Evolutionary conservation across 2,113 vertebrate species (phyloP).

Genomic region (Phrynosoma blainvillii): DNA sequence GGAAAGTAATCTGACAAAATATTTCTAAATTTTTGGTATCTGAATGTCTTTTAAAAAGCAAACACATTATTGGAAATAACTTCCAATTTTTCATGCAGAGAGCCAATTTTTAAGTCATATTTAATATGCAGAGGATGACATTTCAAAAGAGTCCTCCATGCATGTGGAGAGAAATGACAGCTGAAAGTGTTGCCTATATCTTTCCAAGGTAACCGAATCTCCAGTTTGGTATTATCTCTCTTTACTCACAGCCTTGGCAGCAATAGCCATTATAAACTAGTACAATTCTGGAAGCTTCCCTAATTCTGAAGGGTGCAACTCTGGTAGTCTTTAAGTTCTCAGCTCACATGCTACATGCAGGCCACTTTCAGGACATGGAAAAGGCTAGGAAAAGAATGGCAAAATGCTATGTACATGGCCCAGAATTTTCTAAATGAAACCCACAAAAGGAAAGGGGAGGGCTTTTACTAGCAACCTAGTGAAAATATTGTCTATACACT

Average conservation of each 20-base stretch:
- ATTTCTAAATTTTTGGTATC: background rate
- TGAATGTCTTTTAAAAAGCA: background rate
- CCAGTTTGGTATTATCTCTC: background rate
- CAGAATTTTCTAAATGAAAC: background rate
- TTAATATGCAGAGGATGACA: background rate
- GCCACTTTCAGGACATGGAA: background rate
- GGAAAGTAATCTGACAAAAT: background rate
- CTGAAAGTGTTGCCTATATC: background rate
- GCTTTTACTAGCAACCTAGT: background rate
- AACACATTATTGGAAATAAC: background rate
- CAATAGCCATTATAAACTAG: background rate
- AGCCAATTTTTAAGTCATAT: background rate
- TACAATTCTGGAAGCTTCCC: background rate
- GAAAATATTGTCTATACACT: background rate
- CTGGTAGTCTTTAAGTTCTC: background rate
- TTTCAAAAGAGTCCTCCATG: background rate
- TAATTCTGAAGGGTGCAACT: background rate
- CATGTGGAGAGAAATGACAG: background rate
- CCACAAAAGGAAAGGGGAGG: background rate
- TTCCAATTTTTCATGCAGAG: background rate
- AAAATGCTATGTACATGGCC: background rate
- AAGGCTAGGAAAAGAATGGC: background rate
- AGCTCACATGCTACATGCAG: background rate
- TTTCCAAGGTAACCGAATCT: background rate
- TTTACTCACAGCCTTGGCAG: background rate